Percentiles rank a stretch among this genome's conserved stretches.
These are phyloP conservation scores for Macrosiphum euphorbiae DNA, from an alignment of 2,888 invertebrate genomes.

Conservation along the genomic window DNA sequence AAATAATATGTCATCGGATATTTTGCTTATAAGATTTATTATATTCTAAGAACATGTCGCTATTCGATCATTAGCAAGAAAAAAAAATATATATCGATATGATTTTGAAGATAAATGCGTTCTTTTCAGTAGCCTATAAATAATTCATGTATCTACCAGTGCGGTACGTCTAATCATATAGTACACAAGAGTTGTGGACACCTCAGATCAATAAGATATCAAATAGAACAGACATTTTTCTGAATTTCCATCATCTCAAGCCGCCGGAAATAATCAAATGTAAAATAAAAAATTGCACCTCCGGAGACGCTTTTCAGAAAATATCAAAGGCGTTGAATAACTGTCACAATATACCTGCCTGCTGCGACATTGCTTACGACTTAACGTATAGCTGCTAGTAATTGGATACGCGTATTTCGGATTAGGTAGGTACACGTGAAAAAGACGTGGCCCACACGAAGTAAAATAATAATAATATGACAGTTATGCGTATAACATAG, in stretches of 20 bases:
- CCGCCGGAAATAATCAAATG: neutral
- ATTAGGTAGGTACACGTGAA: neutral
- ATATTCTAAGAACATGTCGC: neutral
- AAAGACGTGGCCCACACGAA: neutral
- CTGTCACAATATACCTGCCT: neutral
- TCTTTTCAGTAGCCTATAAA: neutral
- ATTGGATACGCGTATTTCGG: neutral
- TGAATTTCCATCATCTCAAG: neutral
- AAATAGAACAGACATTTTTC: neutral
- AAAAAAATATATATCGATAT: neutral
- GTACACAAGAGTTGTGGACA: neutral
- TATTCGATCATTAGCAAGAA: neutral
- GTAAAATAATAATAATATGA: neutral
- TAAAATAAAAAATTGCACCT: neutral
- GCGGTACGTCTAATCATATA: neutral
- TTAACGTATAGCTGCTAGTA: neutral
- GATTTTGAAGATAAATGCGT: neutral
- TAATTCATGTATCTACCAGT: neutral
- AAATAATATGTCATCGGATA: neutral
- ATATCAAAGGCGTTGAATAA: constrained; percentile 12
- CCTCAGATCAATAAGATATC: neutral
- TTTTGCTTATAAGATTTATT: neutral
- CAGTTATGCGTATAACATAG: neutral
- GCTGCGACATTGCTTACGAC: too few relatives aligned
- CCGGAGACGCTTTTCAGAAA: neutral